Conservation (phyloP, 2,888 invertebrate species). For the Acanthosepion pharaonis region DNA sequence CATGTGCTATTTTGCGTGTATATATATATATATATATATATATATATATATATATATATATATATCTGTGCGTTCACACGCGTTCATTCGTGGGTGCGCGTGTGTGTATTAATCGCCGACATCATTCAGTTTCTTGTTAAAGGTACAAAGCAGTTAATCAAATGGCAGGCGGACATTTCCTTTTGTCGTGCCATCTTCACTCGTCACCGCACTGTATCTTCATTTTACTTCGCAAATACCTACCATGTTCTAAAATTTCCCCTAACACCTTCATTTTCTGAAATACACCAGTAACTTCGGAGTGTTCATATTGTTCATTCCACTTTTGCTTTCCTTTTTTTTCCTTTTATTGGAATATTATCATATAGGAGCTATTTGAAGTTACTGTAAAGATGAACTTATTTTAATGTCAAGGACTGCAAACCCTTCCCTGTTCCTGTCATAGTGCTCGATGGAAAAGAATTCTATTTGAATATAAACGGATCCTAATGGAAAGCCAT, state of each 20-base stretch:
- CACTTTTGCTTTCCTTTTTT: not conserved
- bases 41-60: not conserved
- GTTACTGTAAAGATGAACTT: not conserved
- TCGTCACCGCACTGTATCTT: not conserved
- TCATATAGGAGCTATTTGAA: not conserved
- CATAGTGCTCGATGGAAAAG: not conserved
- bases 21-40: not conserved
- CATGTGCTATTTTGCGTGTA: not conserved
- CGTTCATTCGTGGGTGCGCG: not conserved
- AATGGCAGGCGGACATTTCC: not conserved
- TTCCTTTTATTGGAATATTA: not conserved
- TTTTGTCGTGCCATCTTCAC: not conserved
- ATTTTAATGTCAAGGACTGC: not conserved
- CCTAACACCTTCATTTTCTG: not conserved
- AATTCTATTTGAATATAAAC: too few relatives aligned
- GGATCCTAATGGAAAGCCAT: too few relatives aligned
- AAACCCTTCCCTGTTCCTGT: not conserved
- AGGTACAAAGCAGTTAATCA: slow-evolving; percentile 22
- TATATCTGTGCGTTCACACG: not conserved
- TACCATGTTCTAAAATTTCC: not conserved
- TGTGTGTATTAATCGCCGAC: not conserved
- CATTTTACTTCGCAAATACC: not conserved
- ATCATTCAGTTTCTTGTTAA: not conserved
- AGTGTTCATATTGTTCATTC: not conserved
- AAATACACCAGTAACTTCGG: not conserved